A percentile compares a stretch with the other conserved stretches of the same genome.
phyloP scores from a whole-genome alignment of 2,888 invertebrate genomes.

The Helicoverpa assulta region DNA sequence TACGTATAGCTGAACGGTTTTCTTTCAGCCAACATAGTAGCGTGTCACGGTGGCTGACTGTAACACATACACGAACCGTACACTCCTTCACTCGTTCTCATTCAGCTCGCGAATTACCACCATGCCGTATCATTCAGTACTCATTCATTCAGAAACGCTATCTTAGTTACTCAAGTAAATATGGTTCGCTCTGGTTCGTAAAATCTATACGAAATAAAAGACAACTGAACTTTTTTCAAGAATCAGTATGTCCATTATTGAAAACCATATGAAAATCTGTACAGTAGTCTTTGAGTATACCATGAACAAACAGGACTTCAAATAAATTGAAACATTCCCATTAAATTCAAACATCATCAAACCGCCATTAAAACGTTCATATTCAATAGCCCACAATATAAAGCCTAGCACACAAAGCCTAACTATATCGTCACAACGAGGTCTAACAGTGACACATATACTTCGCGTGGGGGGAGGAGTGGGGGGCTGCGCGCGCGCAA shows the following conservation, averaged over 20 bases:
- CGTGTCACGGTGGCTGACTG: neutral
- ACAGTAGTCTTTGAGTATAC: too few species aligned
- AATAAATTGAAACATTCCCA: neutral
- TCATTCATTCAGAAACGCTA: neutral
- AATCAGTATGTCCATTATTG: too few species aligned
- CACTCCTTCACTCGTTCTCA: neutral
- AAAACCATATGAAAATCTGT: too few species aligned
- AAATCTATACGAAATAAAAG: too few species aligned
- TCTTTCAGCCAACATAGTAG: neutral
- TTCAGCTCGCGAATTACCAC: neutral
- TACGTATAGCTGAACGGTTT: neutral
- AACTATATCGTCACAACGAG: slow-evolving; percentile 49
- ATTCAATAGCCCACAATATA: slow-evolving; percentile 17
- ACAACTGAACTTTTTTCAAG: too few species aligned
- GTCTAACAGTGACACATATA: slow-evolving; percentile 69
- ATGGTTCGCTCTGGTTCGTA: too few species aligned
- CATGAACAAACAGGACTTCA: too few species aligned
- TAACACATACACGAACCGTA: neutral
- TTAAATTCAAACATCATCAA: neutral
- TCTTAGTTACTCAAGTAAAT: too few species aligned
- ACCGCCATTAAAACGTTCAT: slow-evolving; percentile 6
- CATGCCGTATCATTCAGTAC: neutral
- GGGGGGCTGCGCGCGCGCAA: slow-evolving; percentile 64
- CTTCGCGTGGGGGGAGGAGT: slow-evolving; percentile 28
- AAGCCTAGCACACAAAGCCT: slow-evolving; percentile 40